Base-by-base conservation (phyloP, 1,140 invertebrate species). In the Micrasema longulum region DNA sequence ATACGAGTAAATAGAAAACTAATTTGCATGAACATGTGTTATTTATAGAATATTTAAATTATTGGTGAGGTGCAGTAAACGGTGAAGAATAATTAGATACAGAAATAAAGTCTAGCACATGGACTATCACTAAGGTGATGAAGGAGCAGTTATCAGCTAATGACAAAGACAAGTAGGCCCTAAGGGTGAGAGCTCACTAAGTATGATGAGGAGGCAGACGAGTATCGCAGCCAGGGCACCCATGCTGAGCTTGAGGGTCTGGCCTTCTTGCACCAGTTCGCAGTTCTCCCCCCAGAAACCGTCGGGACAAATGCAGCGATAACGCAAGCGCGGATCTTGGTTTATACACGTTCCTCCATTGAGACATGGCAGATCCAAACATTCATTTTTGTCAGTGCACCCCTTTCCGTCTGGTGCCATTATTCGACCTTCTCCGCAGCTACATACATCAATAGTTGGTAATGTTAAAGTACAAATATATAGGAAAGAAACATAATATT, bases 271-370 rank as follows among this genome's bases (percentile, higher is more conserved):
- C 41, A 95, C 91, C 57, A 96, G 88, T 81, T 97, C 95, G 85
- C 97, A 99, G 82, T 97, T 94, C 78, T 94, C 92, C 64, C 97
- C 97, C 89, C 91, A 95, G 85, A 94, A 99, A 43, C 95, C 95
- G 70, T 93, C 91, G 3, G 92, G 92, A 81, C 97, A 97, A 70
- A 91, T 91, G 83, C 93, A 97, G 76, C 89, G 90, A 78, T 93
- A 94, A 45, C 93, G 89, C 71, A 93, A 88, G 71, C 90, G 87
- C 68, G 94, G 94, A 83, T 96, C 94, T 77, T 95, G 89, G 84
- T 97, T 97, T 76, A 94, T 90, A 80, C 95, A 97, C 53, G 91
- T 90, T 66, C 94, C 95, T 48, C 94, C 95, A 82, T 97, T 97
- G 73, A 95, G 87, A 80, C 95, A 97, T 71, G 96, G 96, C 81